These are phyloP conservation scores for Anguilla japonica DNA, from an alignment of 2,113 vertebrate genomes.

Conservation along the genomic window DNA sequence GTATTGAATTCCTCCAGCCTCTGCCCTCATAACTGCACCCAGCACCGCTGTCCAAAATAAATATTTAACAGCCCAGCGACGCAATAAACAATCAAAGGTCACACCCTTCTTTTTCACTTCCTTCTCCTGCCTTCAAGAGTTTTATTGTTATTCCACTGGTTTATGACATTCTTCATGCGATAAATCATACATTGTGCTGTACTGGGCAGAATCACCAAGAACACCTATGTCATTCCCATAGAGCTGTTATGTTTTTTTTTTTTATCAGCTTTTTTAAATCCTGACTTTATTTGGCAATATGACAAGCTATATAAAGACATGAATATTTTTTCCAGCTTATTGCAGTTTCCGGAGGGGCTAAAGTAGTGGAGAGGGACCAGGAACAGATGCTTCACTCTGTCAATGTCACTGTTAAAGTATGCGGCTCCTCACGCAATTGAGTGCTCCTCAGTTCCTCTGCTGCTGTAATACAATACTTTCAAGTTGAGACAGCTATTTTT, in stretches of 20 bases:
- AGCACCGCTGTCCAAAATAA: slow-evolving; percentile 58
- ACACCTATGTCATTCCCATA: not conserved
- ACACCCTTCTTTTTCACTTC: slow-evolving; percentile 11
- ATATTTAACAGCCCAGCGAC: slow-evolving; percentile 63
- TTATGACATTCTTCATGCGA: not conserved
- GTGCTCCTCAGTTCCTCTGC: too few relatives aligned
- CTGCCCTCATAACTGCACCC: slow-evolving; percentile 27
- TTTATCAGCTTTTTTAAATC: not conserved
- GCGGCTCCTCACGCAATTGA: too few relatives aligned
- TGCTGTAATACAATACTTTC: too few relatives aligned
- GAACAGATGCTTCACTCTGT: too few relatives aligned
- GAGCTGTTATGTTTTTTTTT: too few relatives aligned
- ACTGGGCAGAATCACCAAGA: not conserved
- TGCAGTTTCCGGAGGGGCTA: not conserved
- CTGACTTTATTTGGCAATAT: too few relatives aligned
- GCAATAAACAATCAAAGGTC: slow-evolving; percentile 62
- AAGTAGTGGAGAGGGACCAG: not conserved
- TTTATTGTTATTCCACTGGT: not conserved
- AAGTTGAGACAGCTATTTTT: too few relatives aligned
- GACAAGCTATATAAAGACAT: not conserved
- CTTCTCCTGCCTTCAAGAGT: not conserved
- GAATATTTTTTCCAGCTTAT: not conserved
- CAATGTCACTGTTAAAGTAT: too few relatives aligned
- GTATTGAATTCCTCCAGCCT: slow-evolving; percentile 35
- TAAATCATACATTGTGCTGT: not conserved